Conservation (phyloP, 2,113 vertebrate species). For the Promerops cafer region DNA sequence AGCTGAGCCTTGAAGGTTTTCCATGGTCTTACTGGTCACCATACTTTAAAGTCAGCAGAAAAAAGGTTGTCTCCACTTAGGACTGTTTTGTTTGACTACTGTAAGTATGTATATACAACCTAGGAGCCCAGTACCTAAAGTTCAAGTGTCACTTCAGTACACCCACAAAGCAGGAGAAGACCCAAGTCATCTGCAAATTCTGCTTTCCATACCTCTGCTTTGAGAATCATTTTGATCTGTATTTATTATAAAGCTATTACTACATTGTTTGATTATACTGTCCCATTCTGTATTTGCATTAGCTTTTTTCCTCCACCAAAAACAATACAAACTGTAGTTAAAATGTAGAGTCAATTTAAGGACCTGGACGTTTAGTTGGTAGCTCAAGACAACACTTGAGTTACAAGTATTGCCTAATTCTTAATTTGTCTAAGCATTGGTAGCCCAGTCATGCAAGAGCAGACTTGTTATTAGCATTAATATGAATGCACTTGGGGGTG, state of each 20-base stretch:
- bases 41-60: background rate
- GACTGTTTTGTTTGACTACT: background rate
- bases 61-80: rapidly evolving
- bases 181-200: background rate
- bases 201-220: background rate
- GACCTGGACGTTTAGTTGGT: background rate
- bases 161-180: background rate
- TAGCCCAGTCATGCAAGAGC: background rate
- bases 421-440: background rate
- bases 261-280: background rate
- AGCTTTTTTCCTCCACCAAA: background rate
- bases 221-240: background rate
- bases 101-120: background rate
- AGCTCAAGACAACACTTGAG: background rate
- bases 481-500: background rate
- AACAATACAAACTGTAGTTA: background rate
- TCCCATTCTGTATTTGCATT: background rate
- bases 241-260: background rate
- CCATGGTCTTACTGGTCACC: background rate
- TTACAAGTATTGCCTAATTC: background rate
- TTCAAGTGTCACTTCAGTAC: background rate
- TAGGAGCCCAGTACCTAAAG: background rate
- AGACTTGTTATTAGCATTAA: background rate
- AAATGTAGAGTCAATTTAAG: background rate
- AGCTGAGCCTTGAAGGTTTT: background rate